Conservation (phyloP, 2,888 invertebrate genomes). For the Hymenopus coronatus region DNA sequence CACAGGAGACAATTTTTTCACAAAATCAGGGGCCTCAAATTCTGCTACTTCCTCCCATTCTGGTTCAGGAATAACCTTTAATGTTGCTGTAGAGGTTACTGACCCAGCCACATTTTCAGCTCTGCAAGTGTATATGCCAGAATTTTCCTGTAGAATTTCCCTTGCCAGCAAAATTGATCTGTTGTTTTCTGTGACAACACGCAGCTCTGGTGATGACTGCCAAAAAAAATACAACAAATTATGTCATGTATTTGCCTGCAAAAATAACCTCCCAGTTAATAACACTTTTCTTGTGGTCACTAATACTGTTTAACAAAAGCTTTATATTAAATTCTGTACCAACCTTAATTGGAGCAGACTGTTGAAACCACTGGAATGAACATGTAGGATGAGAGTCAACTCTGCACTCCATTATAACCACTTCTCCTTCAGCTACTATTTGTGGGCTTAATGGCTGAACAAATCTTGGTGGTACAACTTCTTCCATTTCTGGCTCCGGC, state of each 20-base stretch:
- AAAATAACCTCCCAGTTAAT: not conserved
- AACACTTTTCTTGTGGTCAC: not conserved
- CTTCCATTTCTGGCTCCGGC: conserved; percentile 45
- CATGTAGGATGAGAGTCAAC: conserved; percentile 76
- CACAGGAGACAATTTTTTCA: conserved; percentile 67
- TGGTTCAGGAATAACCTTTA: conserved; percentile 60
- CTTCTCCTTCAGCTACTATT: conserved; percentile 68
- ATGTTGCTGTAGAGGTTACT: conserved; percentile 77
- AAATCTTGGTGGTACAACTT: conserved; percentile 69
- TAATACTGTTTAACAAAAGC: not conserved
- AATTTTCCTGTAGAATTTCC: conserved; percentile 64
- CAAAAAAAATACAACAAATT: conserved; percentile 10
- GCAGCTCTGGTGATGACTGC: conserved; percentile 62
- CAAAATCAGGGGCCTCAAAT: conserved; percentile 72
- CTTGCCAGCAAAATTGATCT: conserved; percentile 76
- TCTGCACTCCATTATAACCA: conserved; percentile 72
- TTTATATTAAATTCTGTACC: not conserved
- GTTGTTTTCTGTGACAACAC: conserved; percentile 72
- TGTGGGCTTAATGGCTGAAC: conserved; percentile 68
- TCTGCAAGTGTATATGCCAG: conserved; percentile 79
- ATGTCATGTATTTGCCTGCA: not conserved
- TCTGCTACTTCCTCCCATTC: conserved; percentile 51
- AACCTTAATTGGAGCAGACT: conserved; percentile 65
- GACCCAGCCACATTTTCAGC: conserved; percentile 89
- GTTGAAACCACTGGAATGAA: conserved; percentile 84